A percentile compares a stretch with the other conserved stretches of the same genome.
Conservation (phyloP, 2,797 vertebrate genomes). For the Hydrolagus colliei region DNA sequence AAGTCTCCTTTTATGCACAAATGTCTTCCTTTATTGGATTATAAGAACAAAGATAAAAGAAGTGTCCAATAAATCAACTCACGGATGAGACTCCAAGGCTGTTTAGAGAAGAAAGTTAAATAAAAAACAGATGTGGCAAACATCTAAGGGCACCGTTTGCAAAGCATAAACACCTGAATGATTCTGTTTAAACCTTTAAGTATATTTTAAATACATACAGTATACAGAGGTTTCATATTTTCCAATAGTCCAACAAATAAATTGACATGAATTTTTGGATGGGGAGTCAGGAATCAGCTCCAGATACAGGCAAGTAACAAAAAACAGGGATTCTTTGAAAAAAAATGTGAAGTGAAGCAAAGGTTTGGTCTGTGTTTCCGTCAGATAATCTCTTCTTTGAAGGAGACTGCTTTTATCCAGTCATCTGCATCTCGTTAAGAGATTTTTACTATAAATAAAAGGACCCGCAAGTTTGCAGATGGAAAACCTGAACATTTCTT, state of each 20-base stretch:
- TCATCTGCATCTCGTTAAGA: not conserved
- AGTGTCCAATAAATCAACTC: not conserved
- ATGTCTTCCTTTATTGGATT: conserved; percentile 1
- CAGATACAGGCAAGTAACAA: not conserved
- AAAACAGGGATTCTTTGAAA: not conserved
- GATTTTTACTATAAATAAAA: conserved; percentile 17
- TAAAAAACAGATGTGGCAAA: not conserved
- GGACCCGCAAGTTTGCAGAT: not conserved
- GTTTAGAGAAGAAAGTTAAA: not conserved
- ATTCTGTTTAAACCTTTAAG: not conserved
- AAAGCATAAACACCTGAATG: conserved; percentile 3
- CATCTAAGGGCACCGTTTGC: not conserved
- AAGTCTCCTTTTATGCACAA: not conserved
- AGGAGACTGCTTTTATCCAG: not conserved
- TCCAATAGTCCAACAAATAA: not conserved
- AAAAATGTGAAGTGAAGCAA: not conserved
- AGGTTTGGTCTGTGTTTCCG: not conserved
- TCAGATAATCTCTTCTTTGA: not conserved
- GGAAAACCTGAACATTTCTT: no score
- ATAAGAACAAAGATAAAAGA: not conserved
- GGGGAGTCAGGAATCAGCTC: not conserved
- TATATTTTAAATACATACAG: not conserved
- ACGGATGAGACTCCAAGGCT: not conserved
- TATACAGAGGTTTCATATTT: not conserved
- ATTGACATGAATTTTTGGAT: no score